Evolutionary conservation across 2,888 invertebrate species (phyloP).

Genomic region (Timandra comae): DNA sequence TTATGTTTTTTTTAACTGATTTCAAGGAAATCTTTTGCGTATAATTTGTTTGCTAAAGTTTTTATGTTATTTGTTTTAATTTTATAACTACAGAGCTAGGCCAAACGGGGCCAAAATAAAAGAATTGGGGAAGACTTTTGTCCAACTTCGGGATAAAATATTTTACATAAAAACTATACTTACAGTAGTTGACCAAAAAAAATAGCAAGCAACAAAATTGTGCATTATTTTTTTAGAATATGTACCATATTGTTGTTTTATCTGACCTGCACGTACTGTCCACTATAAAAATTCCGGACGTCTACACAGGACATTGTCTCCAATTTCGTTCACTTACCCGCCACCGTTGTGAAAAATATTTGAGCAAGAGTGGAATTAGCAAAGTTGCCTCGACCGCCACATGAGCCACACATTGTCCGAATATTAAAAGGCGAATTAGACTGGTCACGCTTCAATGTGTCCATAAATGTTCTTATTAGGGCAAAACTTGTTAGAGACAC

Average conservation of each 20-base stretch:
- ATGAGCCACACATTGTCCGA: constrained; percentile 53
- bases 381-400: constrained; percentile 47
- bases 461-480: constrained; percentile 58
- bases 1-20: no score
- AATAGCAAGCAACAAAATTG: no score
- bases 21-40: no score
- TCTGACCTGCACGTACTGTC: constrained; percentile 32
- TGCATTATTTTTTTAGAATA: not conserved
- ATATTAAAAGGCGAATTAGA: constrained; percentile 67
- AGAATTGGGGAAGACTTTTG: no score
- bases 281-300: constrained; percentile 52
- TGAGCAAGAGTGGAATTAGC: constrained; percentile 43
- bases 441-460: constrained; percentile 48
- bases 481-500: constrained; percentile 36
- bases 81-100: no score
- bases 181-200: no score
- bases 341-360: constrained; percentile 46
- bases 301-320: constrained; percentile 42
- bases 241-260: constrained; percentile 39
- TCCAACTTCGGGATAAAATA: no score
- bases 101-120: no score
- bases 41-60: no score
- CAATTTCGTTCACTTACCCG: constrained; percentile 46
- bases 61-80: no score
- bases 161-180: no score